Base-by-base conservation (phyloP, 2,113 vertebrate species). In the Chamaea fasciata region DNA sequence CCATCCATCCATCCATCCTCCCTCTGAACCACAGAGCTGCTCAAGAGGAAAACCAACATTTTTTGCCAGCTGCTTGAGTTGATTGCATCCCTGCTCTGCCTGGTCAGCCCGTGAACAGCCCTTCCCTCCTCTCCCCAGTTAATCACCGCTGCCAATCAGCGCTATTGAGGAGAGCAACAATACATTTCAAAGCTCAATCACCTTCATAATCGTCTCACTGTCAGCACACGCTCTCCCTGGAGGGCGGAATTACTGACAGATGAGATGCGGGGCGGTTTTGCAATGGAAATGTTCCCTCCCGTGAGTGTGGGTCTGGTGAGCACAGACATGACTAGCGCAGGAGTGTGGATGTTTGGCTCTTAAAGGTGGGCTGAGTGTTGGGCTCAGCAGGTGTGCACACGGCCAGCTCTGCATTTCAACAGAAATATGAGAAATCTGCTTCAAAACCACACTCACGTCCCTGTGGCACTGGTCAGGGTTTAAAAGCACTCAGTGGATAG, bases 71-170 rank as follows among this genome's bases (percentile, higher is more conserved):
- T 49, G 78, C 53, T 93, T 41, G 20, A 50, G 20, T 74, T 96
- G 93, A 96, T 96, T 94, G 83, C 93, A 90, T 37, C 84, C 81
- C 11, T 28, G 90, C 20, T 60, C 69, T 55, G 89, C 86, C 90
- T 31, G 96, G 95, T 83, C 94, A 95, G 83, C 73, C 88, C 11
- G 53, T 47, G 82, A 95, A 50, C 9, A 6, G 15, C 69, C 70
- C 85, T 83, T 56, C 62, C 68, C 57, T 83, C n/a, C 90, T 41
- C 60, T 68, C 88, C 85, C 77, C 88, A 23, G 41, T 71, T 92
- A 75, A 97, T 96, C 95, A 81, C 64, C 6, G 2, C 78, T 71
- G 90, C 86, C 93, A 97, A 97, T 96, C 94, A 95, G 90, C 28
- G 6, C 96, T 73, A 92, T 91, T 96, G 94, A 97, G 64, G 68